Evolutionary conservation across 2,113 vertebrate genomes (phyloP).

Genomic region (Hippocampus comes): DNA sequence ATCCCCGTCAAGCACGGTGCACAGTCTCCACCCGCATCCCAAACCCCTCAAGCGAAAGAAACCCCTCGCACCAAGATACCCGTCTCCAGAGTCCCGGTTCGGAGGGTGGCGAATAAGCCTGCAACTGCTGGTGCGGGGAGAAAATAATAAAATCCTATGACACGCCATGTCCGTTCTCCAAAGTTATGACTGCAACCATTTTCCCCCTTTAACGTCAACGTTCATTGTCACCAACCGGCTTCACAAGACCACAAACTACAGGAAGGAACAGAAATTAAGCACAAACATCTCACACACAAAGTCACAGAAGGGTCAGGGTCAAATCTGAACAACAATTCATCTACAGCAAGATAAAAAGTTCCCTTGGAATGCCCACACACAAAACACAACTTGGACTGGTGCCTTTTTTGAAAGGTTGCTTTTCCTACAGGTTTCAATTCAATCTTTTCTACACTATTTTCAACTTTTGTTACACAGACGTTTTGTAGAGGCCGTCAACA

Average conservation of each 20-base stretch:
- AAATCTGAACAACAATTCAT: conserved; percentile 32
- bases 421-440: conserved; percentile 59
- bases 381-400: conserved; percentile 26
- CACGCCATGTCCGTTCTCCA: background rate
- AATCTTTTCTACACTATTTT: conserved; percentile 67
- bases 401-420: conserved; percentile 64
- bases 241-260: conserved; percentile 47
- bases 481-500: conserved; percentile 58
- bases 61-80: conserved; percentile 92
- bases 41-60: conserved; percentile 81
- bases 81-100: conserved; percentile 89
- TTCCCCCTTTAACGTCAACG: conserved; percentile 29
- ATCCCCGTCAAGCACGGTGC: conserved; percentile 87
- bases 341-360: conserved; percentile 29
- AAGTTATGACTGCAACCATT: conserved; percentile 26
- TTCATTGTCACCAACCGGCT: conserved; percentile 38
- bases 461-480: conserved; percentile 70
- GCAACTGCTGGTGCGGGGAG: conserved; percentile 61
- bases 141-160: conserved; percentile 37
- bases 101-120: conserved; percentile 80
- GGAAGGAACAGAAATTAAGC: conserved; percentile 55
- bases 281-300: conserved; percentile 58
- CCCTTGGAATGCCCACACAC: conserved; percentile 35
- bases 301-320: background rate
- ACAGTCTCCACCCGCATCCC: conserved; percentile 69